phyloP scores from a whole-genome alignment of 2,797 vertebrate genomes.

The Esox masquinongy region DNA sequence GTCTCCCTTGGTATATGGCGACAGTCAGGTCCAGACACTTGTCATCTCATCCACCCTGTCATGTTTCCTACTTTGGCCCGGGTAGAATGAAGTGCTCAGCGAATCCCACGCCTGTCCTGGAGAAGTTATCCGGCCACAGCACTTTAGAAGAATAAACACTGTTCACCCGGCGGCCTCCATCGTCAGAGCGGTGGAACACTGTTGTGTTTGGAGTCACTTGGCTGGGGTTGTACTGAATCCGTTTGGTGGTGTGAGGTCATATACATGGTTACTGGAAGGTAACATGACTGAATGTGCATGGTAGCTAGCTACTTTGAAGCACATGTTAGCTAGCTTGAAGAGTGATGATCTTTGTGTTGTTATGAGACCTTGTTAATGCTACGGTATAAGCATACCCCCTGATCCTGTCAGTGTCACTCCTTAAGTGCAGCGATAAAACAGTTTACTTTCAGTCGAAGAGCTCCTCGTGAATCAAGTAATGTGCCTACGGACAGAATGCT shows the following conservation, averaged over 20 bases:
- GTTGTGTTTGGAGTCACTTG: slow-evolving; percentile 24
- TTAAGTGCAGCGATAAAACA: not conserved
- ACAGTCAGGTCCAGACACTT: slow-evolving; percentile 42
- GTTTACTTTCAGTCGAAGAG: not conserved
- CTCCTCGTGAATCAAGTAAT: slow-evolving; percentile 7
- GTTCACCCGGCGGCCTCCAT: slow-evolving; percentile 17
- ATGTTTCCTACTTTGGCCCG: slow-evolving; percentile 23
- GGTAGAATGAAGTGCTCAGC: slow-evolving; percentile 40
- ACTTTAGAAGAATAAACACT: slow-evolving; percentile 55
- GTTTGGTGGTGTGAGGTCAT: not conserved
- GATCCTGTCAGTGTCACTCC: not conserved
- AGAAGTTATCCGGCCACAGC: not conserved
- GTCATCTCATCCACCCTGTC: slow-evolving; percentile 3
- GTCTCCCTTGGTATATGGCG: slow-evolving; percentile 21
- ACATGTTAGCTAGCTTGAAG: not conserved
- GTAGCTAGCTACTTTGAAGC: not conserved
- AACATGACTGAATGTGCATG: not conserved
- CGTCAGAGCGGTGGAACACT: slow-evolving; percentile 15
- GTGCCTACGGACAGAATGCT: not conserved
- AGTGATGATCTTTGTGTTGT: too few relatives aligned
- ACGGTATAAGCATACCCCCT: not conserved
- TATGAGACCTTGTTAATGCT: not conserved
- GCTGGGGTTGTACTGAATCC: slow-evolving; percentile 29
- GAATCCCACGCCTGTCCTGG: slow-evolving; percentile 14
- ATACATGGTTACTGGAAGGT: too few relatives aligned